A percentile compares a stretch with the other conserved stretches of the same genome.
phyloP scores from a whole-genome alignment of 37 sponge, comb jelly and placozoan species.

The Theonella swinhoei region DNA sequence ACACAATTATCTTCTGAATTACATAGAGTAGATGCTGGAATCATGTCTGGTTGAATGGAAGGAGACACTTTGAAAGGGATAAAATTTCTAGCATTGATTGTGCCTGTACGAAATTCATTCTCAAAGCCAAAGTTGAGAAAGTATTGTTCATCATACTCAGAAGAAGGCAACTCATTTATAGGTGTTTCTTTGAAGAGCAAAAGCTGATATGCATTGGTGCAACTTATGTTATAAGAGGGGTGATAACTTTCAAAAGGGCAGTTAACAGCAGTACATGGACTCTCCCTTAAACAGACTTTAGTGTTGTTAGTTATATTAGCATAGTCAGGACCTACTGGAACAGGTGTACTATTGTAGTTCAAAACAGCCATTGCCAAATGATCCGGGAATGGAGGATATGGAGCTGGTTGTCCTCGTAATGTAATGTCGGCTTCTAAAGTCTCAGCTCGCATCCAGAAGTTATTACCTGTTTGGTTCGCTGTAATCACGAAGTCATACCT shows the following conservation, averaged over 20 bases:
- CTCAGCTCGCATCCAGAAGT: constrained; percentile 71
- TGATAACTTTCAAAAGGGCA: constrained; percentile 72
- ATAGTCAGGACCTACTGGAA: constrained; percentile 20
- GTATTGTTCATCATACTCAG: constrained; percentile 12
- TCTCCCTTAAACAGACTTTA: neutral
- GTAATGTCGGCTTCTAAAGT: constrained; percentile 53
- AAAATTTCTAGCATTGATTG: constrained; percentile 44
- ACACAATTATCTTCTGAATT: neutral
- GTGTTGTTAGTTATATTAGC: constrained; percentile 5
- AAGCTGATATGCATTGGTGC: constrained; percentile 50
- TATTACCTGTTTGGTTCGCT: constrained; percentile 21
- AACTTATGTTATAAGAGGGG: constrained; percentile 40
- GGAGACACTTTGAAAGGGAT: constrained; percentile 19
- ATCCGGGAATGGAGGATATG: constrained; percentile 22
- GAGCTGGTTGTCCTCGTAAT: constrained; percentile 5
- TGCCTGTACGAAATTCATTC: constrained; percentile 1
- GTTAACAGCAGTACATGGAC: constrained; percentile 69
- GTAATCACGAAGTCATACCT: constrained; percentile 78
- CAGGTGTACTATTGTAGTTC: constrained; percentile 36
- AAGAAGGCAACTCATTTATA: constrained; percentile 12
- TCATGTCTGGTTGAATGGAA: constrained; percentile 18
- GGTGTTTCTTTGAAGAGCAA: constrained; percentile 17
- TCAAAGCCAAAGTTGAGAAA: constrained; percentile 59
- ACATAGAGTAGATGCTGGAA: neutral
- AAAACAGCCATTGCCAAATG: constrained; percentile 71